phyloP scores from a whole-genome alignment of 2,797 vertebrate species.

The Lepus townsendii region DNA sequence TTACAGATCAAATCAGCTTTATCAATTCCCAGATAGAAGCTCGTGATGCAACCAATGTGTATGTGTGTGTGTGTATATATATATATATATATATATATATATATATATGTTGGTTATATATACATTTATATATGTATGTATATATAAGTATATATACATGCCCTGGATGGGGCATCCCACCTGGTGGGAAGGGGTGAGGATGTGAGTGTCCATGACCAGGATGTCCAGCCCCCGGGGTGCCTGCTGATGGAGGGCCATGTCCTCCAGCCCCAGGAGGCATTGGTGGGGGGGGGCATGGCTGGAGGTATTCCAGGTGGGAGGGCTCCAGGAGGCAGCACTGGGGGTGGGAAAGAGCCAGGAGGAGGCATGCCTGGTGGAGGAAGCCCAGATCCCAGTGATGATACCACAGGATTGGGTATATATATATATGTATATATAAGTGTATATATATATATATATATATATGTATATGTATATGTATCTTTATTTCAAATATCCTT shows the following conservation, averaged over 20 bases:
- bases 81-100: no score
- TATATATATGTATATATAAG: no score
- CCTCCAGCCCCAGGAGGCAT: constrained; percentile 92
- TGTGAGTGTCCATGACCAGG: constrained; percentile 89
- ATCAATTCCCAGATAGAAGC: neutral
- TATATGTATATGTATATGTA: neutral
- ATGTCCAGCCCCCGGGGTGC: constrained; percentile 87
- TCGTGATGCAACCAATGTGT: neutral
- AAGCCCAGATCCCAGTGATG: constrained; percentile 91
- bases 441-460: constrained; percentile 38
- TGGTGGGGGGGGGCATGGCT: constrained; percentile 90
- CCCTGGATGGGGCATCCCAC: constrained; percentile 94
- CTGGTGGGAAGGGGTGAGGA: constrained; percentile 94
- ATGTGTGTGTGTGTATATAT: neutral
- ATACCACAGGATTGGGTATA: constrained; percentile 92
- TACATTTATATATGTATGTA: no score
- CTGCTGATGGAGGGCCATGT: constrained; percentile 88
- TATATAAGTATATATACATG: neutral
- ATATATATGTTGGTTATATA: no score
- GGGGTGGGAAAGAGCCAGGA: constrained; percentile 93
- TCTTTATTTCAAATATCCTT: neutral
- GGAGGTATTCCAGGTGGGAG: constrained; percentile 95
- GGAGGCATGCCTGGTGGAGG: constrained; percentile 96
- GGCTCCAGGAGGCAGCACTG: constrained; percentile 94
- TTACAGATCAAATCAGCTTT: neutral